Evolutionary conservation across 2,888 invertebrate genomes (phyloP).

Genomic region (Bugulina stolonifera): DNA sequence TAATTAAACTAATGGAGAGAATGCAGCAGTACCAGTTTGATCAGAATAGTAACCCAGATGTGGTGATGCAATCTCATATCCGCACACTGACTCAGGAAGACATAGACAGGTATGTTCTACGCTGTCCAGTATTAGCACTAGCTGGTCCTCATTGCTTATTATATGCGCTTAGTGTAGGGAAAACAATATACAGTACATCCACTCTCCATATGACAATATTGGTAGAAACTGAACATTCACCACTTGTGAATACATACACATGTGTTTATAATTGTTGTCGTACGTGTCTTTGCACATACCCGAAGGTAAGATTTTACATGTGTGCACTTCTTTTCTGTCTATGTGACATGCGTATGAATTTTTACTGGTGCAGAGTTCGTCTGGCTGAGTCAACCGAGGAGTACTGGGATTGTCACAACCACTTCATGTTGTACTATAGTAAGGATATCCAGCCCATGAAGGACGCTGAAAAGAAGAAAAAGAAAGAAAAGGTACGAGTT

Average conservation of each 20-base stretch:
- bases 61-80: conserved; percentile 74
- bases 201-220: too few relatives aligned
- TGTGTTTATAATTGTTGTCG: too few relatives aligned
- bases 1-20: conserved; percentile 75
- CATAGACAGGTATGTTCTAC: conserved; percentile 53
- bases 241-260: too few relatives aligned
- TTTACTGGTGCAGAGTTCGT: conserved; percentile 37
- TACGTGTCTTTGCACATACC: not conserved
- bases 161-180: too few relatives aligned
- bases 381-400: conserved; percentile 65
- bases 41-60: conserved; percentile 73
- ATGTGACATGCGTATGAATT: not conserved
- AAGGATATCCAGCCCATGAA: conserved; percentile 58
- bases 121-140: too few relatives aligned
- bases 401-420: conserved; percentile 83
- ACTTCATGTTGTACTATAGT: conserved; percentile 87
- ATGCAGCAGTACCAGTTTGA: conserved; percentile 87
- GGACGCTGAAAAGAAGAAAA: conserved; percentile 55
- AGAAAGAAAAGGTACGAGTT: conserved; percentile 32
- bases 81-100: conserved; percentile 79
- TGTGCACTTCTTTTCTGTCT: not conserved
- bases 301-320: not conserved
- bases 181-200: too few relatives aligned
- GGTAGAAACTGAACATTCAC: too few relatives aligned
- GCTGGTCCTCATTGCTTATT: too few relatives aligned